Evolutionary conservation across 2,888 invertebrate genomes (phyloP), one percentile per base, ranked within the genome.

Genomic region (Drosophila mercatorum): DNA sequence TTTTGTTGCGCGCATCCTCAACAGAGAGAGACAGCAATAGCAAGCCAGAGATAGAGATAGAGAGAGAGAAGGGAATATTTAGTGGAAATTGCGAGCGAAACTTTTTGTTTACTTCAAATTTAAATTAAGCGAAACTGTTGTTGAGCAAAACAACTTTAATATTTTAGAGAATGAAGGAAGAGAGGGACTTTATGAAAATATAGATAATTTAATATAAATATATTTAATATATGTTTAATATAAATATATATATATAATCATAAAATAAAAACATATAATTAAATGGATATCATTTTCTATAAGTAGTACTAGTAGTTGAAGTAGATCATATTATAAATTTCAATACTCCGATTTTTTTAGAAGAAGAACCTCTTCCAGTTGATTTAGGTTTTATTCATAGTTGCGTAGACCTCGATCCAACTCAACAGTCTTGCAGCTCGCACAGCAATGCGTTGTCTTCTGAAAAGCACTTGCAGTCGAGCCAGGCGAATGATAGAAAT

Each of bases 1-100:
- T 73, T 77, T 80, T 12, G 43, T 43, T 38, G 55, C 53, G 61
- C 47, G 40, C 74, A 72, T 73, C 66, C 74, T 55, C 41, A 47
- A 12, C 10, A 26, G 22, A 65, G 7, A 52, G 40, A 10, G 43
- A 47, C 10, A 12, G 36, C 17, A 12, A 26, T 12, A 53, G 5
- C 2, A 22, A 2, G n/a, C 2, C 22, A 26, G 22, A 12, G 28
- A 7, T 11, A 34, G n/a, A 43, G 22, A 65, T 5, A 47, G 40
- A 12, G 43, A 47, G 8, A 43, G n/a, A n/a, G 43, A 5, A 2
- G 17, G 2, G 5, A 17, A 12, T 17, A 52, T 22, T 38, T 5
- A 52, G 26, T 38, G 52, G 36, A 12, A 38, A n/a, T 22, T 36
- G 31, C 10, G 31, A 46, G 22, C 5, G 0, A 31, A 14, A 59